Evolutionary conservation across 2,797 vertebrate species (phyloP), one percentile per base, ranked within the genome.

Genomic region (Coregonus suidteri): DNA sequence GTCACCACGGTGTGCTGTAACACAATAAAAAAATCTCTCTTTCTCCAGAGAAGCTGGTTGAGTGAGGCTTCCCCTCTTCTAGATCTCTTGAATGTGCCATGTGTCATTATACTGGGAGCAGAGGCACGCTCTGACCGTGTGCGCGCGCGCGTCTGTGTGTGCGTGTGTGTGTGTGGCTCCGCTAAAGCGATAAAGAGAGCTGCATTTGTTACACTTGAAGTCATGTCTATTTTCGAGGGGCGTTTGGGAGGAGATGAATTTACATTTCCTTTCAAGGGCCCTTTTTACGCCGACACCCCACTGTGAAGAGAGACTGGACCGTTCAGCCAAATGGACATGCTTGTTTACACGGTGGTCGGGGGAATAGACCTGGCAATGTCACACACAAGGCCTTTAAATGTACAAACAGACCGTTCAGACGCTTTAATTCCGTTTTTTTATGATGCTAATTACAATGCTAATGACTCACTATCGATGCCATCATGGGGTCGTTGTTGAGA

Each of bases 261-360:
- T 79, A 77, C 30, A 74, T 15, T 81, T 79, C 64, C 53, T 78
- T 76, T 78, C 53, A 78, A 78, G 64, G 75, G 37, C 74, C 67
- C 30, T 76, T 76, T 71, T 56, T 76, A n/a, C 66, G 37, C 25
- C 34, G 37, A 16, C 68, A 25, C 13, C 62, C 34, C 56, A n/a
- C 34, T 81, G 78, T 71, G 52, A 68, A 73, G 73, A 77, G 16
- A 66, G 74, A 79, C 69, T 47, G 30, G 37, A 35, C 66, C 74
- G 70, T 72, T 77, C 67, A 35, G 51, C 51, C 20, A 71, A 76
- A 34, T 51, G 31, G 47, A 69, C 20, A 20, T 20, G 1, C 18
- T 76, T 76, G 31, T 78, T 80, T 77, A 75, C 59, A 76, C 15
- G 30, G 66, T 9, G 34, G 65, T 56, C 65, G 64, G 54, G 18